Percentiles rank a stretch among this genome's conserved stretches.
Conservation (phyloP, 35 echinoderm and acorn worm species). For the Lytechinus pictus region DNA sequence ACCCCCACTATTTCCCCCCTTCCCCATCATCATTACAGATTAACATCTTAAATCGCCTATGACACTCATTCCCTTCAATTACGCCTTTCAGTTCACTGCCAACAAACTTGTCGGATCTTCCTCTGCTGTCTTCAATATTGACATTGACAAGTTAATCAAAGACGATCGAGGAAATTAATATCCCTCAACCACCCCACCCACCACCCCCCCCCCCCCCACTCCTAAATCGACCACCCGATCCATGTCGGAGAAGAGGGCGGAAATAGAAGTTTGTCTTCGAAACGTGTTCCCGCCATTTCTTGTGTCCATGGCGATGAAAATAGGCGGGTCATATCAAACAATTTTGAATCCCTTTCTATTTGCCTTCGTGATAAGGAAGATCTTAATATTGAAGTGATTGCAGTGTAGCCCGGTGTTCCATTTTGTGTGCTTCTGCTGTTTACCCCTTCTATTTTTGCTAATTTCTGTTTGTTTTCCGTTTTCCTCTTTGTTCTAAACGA, state of each 20-base stretch:
- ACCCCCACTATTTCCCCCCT: not conserved
- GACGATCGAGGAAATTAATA: conserved; percentile 5
- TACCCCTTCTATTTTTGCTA: too few relatives aligned
- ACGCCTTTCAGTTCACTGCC: not conserved
- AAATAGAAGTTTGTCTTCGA: conserved; percentile 26
- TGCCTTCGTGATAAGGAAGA: not conserved
- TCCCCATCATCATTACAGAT: not conserved
- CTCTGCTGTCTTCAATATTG: not conserved
- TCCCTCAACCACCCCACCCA: not conserved
- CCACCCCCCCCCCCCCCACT: not conserved
- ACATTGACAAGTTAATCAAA: conserved; percentile 30
- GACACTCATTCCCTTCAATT: not conserved
- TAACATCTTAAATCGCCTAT: not conserved
- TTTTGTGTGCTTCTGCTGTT: too few relatives aligned
- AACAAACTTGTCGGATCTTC: not conserved
- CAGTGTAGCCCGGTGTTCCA: not conserved
- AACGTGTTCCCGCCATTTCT: not conserved
- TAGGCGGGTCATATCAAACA: not conserved
- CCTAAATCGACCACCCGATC: not conserved
- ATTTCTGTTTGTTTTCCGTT: too few relatives aligned
- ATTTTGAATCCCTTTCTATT: not conserved
- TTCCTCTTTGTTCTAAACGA: too few relatives aligned
- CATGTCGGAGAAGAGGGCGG: not conserved
- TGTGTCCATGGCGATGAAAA: not conserved
- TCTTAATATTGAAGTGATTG: not conserved